phyloP scores from a whole-genome alignment of 1,140 invertebrate genomes.

The Nasonia vitripennis region DNA sequence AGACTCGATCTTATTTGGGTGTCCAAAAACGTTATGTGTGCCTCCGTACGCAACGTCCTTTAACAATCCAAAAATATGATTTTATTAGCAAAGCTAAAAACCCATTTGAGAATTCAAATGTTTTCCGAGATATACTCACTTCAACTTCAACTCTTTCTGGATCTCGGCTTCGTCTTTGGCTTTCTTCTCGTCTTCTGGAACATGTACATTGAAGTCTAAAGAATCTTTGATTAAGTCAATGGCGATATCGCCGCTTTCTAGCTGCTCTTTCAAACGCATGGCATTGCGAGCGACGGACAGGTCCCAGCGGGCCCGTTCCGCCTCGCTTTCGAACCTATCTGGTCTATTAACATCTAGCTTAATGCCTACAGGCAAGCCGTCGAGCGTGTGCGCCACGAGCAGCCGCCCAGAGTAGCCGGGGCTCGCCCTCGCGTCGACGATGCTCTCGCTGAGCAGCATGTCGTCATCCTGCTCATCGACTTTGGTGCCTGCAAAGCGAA shows the following conservation, averaged over 20 bases:
- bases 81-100: not conserved
- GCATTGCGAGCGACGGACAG: conserved; percentile 77
- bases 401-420: conserved; percentile 59
- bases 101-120: not conserved
- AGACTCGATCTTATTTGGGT: conserved; percentile 83
- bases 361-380: conserved; percentile 78
- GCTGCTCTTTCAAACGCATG: conserved; percentile 76
- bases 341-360: conserved; percentile 76
- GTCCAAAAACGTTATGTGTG: conserved; percentile 83
- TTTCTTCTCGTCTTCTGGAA: conserved; percentile 76
- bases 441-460: conserved; percentile 1
- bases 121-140: conserved; percentile 55
- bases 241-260: conserved; percentile 79
- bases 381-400: conserved; percentile 76
- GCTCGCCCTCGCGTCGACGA: conserved; percentile 53
- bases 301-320: conserved; percentile 78
- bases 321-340: conserved; percentile 72
- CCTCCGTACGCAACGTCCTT: conserved; percentile 81
- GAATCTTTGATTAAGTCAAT: conserved; percentile 77
- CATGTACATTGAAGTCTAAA: conserved; percentile 75
- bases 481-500: conserved; percentile 62
- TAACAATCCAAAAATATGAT: not conserved
- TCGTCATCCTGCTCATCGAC: conserved; percentile 56
- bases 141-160: conserved; percentile 65
- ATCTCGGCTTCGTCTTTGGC: conserved; percentile 63